Conservation (phyloP, 2,888 invertebrate species). For the Drosophila suboccidentalis region DNA sequence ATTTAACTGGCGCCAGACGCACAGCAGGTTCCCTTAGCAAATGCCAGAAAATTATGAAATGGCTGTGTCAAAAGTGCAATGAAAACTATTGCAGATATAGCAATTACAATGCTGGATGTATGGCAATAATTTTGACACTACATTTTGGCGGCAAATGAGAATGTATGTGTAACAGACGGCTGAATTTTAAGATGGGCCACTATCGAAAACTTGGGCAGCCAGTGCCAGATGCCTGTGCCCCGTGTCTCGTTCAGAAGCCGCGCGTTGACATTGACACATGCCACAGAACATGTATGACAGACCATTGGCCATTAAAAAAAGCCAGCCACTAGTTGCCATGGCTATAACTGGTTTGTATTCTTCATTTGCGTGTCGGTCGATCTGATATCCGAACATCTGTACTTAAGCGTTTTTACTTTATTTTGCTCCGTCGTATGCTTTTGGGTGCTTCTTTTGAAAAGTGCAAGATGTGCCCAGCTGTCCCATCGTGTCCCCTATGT, state of each 20-base stretch:
- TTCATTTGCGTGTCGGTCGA: constrained; percentile 73
- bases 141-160: constrained; percentile 42
- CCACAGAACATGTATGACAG: constrained; percentile 49
- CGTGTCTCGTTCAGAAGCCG: constrained; percentile 29
- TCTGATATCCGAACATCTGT: constrained; percentile 36
- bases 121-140: constrained; percentile 8
- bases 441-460: constrained; percentile 30
- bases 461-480: constrained; percentile 43
- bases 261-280: constrained; percentile 69
- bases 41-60: constrained; percentile 9
- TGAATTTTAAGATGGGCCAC: constrained; percentile 25
- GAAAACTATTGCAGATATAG: constrained; percentile 23
- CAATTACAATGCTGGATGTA: neutral
- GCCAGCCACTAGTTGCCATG: constrained; percentile 54
- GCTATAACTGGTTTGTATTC: constrained; percentile 73
- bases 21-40: constrained; percentile 54
- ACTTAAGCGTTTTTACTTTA: constrained; percentile 12
- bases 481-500: constrained; percentile 30
- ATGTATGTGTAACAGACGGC: constrained; percentile 4
- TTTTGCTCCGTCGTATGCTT: constrained; percentile 14
- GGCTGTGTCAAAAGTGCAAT: constrained; percentile 38
- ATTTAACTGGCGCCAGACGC: constrained; percentile 74
- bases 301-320: constrained; percentile 54
- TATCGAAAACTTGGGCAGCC: constrained; percentile 27
- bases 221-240: constrained; percentile 59